Percentiles rank a stretch among this genome's conserved stretches.
phyloP scores from a whole-genome alignment of 2,888 invertebrate genomes.

The Xestia sexstrigata region DNA sequence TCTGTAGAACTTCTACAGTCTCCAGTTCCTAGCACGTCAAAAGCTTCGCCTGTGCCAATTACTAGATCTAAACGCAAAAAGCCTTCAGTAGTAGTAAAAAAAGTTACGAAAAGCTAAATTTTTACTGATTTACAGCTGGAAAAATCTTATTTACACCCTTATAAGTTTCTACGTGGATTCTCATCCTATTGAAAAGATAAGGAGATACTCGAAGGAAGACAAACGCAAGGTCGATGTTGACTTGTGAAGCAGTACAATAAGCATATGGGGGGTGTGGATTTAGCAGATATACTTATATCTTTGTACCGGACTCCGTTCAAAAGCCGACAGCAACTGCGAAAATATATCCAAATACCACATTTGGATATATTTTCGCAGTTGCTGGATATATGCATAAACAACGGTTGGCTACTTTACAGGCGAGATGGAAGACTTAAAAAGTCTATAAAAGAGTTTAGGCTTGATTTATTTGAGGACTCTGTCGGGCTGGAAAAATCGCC shows the following conservation, averaged over 20 bases:
- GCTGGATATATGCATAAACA: too few relatives aligned
- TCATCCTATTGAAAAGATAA: constrained; percentile 13
- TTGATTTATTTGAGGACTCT: constrained; percentile 6
- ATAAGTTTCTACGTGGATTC: too few relatives aligned
- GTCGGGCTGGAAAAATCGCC: background rate
- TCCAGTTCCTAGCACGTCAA: too few relatives aligned
- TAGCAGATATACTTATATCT: constrained; percentile 9
- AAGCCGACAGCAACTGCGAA: background rate
- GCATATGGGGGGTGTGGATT: constrained; percentile 6
- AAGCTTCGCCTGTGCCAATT: too few relatives aligned
- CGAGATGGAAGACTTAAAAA: constrained; percentile 1
- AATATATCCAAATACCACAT: too few relatives aligned
- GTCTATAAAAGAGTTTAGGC: constrained; percentile 2
- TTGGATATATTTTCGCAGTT: background rate
- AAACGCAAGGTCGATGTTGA: constrained; percentile 15
- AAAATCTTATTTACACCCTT: too few relatives aligned
- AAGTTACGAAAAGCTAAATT: too few relatives aligned
- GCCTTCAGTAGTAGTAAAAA: too few relatives aligned
- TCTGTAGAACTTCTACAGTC: too few relatives aligned
- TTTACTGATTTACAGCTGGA: too few relatives aligned
- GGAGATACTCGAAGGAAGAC: constrained; percentile 7
- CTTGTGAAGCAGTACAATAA: constrained; percentile 5
- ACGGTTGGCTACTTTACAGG: constrained; percentile 10
- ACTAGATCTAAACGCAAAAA: too few relatives aligned
- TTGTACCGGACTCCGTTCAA: constrained; percentile 5